Conservation (phyloP, 2,888 invertebrate genomes). For the Cheilosia impressa region DNA sequence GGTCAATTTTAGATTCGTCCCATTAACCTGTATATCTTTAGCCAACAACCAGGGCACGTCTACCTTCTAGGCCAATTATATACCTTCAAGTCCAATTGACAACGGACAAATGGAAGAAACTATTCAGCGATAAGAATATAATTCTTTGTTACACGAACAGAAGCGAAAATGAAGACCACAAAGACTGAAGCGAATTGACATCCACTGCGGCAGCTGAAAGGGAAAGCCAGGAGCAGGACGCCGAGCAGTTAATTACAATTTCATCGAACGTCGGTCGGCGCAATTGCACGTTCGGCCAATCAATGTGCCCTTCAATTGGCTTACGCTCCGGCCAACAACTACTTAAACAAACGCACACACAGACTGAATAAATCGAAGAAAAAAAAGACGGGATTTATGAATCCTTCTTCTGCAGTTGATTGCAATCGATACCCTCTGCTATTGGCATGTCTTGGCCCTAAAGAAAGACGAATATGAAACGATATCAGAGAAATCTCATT, state of each 20-base stretch:
- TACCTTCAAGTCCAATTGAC: slow-evolving; percentile 24
- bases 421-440: slow-evolving; percentile 43
- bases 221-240: neutral
- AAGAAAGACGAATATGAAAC: slow-evolving; percentile 5
- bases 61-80: slow-evolving; percentile 16
- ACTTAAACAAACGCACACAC: neutral
- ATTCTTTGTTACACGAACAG: slow-evolving; percentile 27
- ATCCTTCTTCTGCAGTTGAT: slow-evolving; percentile 28
- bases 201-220: neutral
- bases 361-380: neutral
- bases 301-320: slow-evolving; percentile 27
- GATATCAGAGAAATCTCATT: slow-evolving; percentile 30
- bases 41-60: neutral
- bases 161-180: neutral
- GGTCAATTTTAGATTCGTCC: slow-evolving; percentile 15
- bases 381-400: slow-evolving; percentile 24
- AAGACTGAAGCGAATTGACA: slow-evolving; percentile 15
- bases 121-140: slow-evolving; percentile 16
- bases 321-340: neutral
- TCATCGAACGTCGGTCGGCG: slow-evolving; percentile 43
- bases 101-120: slow-evolving; percentile 5
- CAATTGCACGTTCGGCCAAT: slow-evolving; percentile 24
- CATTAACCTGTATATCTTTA: slow-evolving; percentile 33
- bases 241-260: slow-evolving; percentile 51
- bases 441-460: slow-evolving; percentile 13